Evolutionary conservation across 2,113 vertebrate species (phyloP).

Genomic region (Hydrolagus affinis): DNA sequence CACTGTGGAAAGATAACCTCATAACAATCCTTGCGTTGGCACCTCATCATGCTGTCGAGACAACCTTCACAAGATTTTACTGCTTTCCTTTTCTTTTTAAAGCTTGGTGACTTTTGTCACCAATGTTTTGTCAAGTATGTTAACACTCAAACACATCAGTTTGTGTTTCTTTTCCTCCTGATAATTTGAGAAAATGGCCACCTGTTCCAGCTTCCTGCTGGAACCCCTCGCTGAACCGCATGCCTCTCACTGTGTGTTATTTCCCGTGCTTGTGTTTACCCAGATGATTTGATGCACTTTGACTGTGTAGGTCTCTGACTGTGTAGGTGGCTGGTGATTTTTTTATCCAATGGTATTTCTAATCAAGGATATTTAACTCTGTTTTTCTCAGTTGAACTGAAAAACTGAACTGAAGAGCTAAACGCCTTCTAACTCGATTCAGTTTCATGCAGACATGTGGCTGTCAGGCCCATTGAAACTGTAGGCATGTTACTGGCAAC

Average conservation of each 20-base stretch:
- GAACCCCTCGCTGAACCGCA: background rate
- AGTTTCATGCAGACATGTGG: background rate
- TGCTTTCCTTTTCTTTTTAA: no score
- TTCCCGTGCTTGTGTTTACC: background rate
- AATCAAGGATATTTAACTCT: background rate
- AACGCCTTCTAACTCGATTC: background rate
- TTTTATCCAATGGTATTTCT: background rate
- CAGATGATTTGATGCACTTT: background rate
- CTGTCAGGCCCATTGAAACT: background rate
- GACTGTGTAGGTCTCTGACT: background rate
- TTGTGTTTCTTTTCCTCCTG: no score
- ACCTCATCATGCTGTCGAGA: no score
- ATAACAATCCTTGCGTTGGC: no score
- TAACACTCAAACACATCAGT: no score
- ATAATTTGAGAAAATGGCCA: background rate
- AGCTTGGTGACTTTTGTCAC: no score
- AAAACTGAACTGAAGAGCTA: no score
- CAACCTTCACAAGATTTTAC: no score
- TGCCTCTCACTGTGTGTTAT: background rate
- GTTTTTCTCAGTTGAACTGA: background rate
- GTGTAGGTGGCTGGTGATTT: no score
- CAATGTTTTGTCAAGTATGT: no score
- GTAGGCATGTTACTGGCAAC: background rate
- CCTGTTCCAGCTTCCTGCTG: background rate
- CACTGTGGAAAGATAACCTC: no score